Conservation (phyloP, 2,113 vertebrate species). For the Microcebus ravelobensis region DNA sequence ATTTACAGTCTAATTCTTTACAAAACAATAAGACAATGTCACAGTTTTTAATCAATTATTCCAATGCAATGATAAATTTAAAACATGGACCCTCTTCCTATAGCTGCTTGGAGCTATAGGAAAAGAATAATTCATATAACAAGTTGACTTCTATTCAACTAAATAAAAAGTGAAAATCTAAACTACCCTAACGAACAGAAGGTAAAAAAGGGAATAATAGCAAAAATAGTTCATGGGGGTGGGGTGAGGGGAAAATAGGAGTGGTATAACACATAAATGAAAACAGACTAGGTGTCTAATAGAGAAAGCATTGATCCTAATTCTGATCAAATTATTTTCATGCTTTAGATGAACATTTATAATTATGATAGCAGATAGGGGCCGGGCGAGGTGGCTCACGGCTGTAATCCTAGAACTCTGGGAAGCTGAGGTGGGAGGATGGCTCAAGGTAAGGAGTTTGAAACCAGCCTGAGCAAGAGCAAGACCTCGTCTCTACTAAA, state of each 20-base stretch:
- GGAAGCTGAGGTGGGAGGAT: too few species aligned
- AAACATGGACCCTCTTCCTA: background rate
- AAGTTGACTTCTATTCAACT: background rate
- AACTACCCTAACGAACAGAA: background rate
- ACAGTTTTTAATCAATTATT: background rate
- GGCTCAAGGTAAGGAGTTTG: too few species aligned
- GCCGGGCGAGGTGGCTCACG: too few species aligned
- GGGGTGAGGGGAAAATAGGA: too few species aligned
- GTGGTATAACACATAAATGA: background rate
- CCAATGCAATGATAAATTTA: background rate
- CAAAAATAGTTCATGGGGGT: background rate
- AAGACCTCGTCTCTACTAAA: too few species aligned
- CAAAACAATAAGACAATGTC: background rate
- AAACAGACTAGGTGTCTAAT: background rate
- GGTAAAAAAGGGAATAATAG: background rate
- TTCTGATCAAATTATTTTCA: conserved; percentile 7
- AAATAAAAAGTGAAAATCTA: conserved; percentile 25
- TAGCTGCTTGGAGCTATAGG: background rate
- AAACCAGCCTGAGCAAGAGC: too few species aligned
- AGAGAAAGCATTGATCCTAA: background rate
- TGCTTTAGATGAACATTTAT: background rate
- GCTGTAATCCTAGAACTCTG: too few species aligned
- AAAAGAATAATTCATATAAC: conserved; percentile 2
- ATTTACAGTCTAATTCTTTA: background rate
- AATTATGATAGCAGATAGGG: background rate